Conservation (phyloP, 2,888 invertebrate genomes). For the Macaria notata region DNA sequence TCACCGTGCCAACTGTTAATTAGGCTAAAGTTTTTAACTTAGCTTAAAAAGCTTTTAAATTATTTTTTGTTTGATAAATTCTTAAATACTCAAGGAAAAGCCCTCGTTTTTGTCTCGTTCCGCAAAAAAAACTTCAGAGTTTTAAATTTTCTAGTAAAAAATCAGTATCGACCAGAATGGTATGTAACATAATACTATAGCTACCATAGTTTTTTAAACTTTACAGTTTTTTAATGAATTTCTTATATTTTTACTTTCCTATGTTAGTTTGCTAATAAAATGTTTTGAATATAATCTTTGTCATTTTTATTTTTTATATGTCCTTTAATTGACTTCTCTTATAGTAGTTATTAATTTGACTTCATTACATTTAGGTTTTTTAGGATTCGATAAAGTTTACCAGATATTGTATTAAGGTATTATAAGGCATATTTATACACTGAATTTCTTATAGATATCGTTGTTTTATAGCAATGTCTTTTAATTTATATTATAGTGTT, state of each 20-base stretch:
- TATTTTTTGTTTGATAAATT: background rate
- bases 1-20: too few relatives aligned
- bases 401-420: too few relatives aligned
- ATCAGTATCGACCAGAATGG: constrained; percentile 54
- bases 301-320: constrained; percentile 13
- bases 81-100: background rate
- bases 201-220: constrained; percentile 73
- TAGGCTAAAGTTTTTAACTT: too few relatives aligned
- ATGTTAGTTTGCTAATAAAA: constrained; percentile 82
- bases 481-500: too few relatives aligned
- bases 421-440: too few relatives aligned
- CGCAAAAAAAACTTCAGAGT: constrained; percentile 19
- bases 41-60: too few relatives aligned
- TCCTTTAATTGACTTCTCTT: too few relatives aligned
- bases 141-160: constrained; percentile 56
- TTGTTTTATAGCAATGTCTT: too few relatives aligned
- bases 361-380: too few relatives aligned
- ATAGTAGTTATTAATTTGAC: too few relatives aligned
- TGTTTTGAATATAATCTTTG: constrained; percentile 67
- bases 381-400: too few relatives aligned
- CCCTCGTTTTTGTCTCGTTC: constrained; percentile 17
- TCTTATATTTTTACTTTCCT: constrained; percentile 82
- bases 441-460: too few relatives aligned
- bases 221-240: constrained; percentile 77
- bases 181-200: constrained; percentile 58